Conservation (phyloP, 2,888 invertebrate species). For the Brachylomia viminalis region DNA sequence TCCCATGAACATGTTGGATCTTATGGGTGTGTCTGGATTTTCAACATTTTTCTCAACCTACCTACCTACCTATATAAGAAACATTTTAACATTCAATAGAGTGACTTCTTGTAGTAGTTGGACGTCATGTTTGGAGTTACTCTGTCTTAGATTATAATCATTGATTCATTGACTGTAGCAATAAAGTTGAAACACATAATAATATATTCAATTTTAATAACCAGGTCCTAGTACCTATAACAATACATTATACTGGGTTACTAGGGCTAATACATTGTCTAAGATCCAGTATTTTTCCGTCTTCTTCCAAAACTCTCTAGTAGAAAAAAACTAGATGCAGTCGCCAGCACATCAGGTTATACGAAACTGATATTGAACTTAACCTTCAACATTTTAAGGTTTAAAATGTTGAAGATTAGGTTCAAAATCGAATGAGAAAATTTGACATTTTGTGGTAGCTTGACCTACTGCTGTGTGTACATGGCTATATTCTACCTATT, state of each 20-base stretch:
- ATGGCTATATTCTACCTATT: conserved; percentile 12
- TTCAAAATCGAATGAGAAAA: too few species aligned
- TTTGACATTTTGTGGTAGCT: too few species aligned
- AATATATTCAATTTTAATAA: conserved; percentile 5
- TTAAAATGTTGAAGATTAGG: too few species aligned
- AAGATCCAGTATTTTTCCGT: background rate
- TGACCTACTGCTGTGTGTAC: too few species aligned
- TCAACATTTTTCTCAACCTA: conserved; percentile 12
- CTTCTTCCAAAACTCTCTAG: background rate
- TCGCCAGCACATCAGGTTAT: too few species aligned
- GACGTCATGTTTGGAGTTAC: conserved; percentile 23
- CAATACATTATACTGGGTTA: conserved; percentile 9
- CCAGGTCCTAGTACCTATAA: background rate
- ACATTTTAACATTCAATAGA: conserved; percentile 6
- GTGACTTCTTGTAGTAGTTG: conserved; percentile 9
- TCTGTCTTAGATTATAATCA: conserved; percentile 20
- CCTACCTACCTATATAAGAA: conserved; percentile 3
- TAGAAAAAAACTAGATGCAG: background rate
- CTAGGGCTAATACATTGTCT: background rate
- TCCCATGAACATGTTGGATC: background rate
- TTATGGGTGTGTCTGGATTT: background rate
- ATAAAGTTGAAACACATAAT: conserved; percentile 11
- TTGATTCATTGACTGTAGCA: conserved; percentile 18
- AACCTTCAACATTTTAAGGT: too few species aligned
- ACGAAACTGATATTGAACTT: too few species aligned